Evolutionary conservation across 2,113 vertebrate genomes (phyloP).

Genomic region (Chitala chitala): DNA sequence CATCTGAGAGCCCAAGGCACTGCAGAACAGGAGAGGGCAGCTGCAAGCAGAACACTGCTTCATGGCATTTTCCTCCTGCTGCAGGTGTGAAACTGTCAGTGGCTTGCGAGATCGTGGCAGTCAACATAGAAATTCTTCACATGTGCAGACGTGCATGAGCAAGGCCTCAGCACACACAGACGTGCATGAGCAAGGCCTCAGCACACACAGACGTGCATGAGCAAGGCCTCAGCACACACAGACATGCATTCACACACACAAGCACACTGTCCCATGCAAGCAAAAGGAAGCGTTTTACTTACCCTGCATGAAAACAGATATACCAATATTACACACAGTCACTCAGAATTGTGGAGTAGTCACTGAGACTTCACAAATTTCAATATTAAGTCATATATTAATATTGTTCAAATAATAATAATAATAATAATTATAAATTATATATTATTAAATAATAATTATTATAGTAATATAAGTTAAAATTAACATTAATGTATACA

Average conservation of each 20-base stretch:
- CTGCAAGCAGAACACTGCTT: no score
- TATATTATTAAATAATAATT: no score
- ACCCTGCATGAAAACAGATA: no score
- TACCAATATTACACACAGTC: no score
- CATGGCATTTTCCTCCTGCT: conserved; percentile 29
- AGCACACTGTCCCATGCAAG: background rate
- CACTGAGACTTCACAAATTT: no score
- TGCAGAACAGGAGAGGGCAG: background rate
- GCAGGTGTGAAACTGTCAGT: conserved; percentile 53
- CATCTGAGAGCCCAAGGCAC: background rate
- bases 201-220: background rate
- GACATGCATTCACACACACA: background rate
- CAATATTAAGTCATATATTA: no score
- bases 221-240: background rate
- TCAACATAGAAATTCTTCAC: conserved; percentile 63
- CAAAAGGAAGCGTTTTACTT: no score
- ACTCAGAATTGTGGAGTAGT: no score
- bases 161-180: background rate
- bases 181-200: background rate
- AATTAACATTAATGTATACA: no score
- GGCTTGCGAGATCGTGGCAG: conserved; percentile 57
- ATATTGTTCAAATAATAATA: no score
- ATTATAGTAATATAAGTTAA: no score
- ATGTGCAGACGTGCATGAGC: conserved; percentile 19
- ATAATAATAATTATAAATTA: no score